Conservation (phyloP, 1,140 invertebrate genomes). For the Diprion similis region DNA sequence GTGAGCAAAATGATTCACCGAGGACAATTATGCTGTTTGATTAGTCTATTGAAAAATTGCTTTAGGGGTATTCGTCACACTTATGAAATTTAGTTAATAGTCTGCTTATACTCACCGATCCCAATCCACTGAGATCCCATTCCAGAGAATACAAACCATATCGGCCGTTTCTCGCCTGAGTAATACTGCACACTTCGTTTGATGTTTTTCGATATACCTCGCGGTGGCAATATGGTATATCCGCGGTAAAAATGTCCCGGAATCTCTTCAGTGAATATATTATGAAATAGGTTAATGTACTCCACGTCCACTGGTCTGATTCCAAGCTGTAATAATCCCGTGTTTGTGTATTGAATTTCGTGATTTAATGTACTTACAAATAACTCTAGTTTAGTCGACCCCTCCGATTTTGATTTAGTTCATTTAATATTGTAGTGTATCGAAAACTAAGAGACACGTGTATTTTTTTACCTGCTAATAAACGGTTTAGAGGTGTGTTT, state of each 20-base stretch:
- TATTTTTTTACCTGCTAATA: too few species aligned
- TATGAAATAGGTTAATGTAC: conserved; percentile 58
- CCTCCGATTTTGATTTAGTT: too few species aligned
- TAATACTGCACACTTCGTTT: conserved; percentile 41
- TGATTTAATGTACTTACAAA: too few species aligned
- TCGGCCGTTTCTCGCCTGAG: conserved; percentile 54
- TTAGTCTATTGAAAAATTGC: conserved; percentile 61
- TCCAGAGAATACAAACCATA: conserved; percentile 73
- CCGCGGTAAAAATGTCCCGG: conserved; percentile 62
- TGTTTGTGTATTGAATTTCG: neutral
- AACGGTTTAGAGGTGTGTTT: too few species aligned
- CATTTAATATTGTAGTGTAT: too few species aligned
- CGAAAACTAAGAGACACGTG: too few species aligned
- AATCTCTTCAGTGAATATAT: conserved; percentile 45
- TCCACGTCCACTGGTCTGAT: conserved; percentile 52
- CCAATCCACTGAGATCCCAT: conserved; percentile 74
- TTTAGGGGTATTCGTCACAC: conserved; percentile 53
- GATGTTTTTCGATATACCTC: conserved; percentile 34
- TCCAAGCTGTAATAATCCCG: conserved; percentile 36
- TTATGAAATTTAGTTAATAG: neutral
- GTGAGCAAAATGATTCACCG: too few species aligned
- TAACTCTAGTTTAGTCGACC: too few species aligned
- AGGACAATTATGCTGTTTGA: conserved; percentile 53
- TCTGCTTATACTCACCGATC: conserved; percentile 60
- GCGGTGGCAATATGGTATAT: conserved; percentile 48